Conservation (phyloP, 2,113 vertebrate species). For the Bufo bufo region DNA sequence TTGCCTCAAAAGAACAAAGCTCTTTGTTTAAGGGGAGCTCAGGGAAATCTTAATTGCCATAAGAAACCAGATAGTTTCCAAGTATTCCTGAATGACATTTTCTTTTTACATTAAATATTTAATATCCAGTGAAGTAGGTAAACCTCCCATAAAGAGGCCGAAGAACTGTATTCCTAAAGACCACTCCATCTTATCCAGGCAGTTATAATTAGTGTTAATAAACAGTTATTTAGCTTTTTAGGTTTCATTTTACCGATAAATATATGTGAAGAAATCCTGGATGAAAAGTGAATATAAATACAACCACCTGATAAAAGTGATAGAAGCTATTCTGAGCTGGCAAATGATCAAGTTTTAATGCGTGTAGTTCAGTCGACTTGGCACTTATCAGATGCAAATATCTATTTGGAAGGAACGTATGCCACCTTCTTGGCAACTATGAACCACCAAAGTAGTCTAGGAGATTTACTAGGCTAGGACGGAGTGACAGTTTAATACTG, state of each 20-base stretch:
- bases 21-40: conserved; percentile 82
- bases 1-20: conserved; percentile 80
- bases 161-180: conserved; percentile 66
- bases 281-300: conserved; percentile 25
- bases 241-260: not conserved
- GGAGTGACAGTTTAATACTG: conserved; percentile 33
- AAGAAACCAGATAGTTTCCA: conserved; percentile 73
- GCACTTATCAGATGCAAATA: conserved; percentile 39
- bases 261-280: not conserved
- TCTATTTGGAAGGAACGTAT: conserved; percentile 42
- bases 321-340: conserved; percentile 28
- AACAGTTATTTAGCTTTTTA: conserved; percentile 16
- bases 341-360: conserved; percentile 41
- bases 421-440: conserved; percentile 47
- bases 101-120: conserved; percentile 83
- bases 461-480: conserved; percentile 20
- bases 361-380: conserved; percentile 46
- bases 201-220: conserved; percentile 49
- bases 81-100: conserved; percentile 76
- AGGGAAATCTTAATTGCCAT: conserved; percentile 78
- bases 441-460: conserved; percentile 10
- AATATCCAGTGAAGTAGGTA: conserved; percentile 72
- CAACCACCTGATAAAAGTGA: conserved; percentile 18
- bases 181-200: conserved; percentile 62
- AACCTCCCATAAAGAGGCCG: conserved; percentile 65